A percentile compares a stretch with the other conserved stretches of the same genome.
Conservation (phyloP, 2,888 invertebrate species). For the Parnassius mnemosyne region DNA sequence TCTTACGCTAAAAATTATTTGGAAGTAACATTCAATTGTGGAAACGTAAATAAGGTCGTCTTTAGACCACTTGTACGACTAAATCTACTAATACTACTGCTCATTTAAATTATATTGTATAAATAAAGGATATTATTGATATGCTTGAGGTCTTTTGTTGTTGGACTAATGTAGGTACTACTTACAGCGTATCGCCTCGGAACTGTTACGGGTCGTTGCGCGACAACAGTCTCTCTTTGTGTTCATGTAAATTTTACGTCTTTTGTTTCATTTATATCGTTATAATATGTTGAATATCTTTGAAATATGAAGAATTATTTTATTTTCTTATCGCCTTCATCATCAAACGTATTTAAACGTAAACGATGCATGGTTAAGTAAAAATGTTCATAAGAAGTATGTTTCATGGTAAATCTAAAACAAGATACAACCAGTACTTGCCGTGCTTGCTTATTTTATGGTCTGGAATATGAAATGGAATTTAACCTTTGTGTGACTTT, state of each 20-base stretch:
- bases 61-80: not conserved
- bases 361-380: too few species aligned
- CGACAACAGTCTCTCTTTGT: slow-evolving; percentile 18
- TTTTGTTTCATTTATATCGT: slow-evolving; percentile 13
- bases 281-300: not conserved
- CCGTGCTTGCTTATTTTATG: too few species aligned
- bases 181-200: slow-evolving; percentile 2
- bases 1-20: too few species aligned
- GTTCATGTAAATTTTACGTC: slow-evolving; percentile 10
- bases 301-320: not conserved
- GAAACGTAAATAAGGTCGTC: not conserved
- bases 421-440: too few species aligned
- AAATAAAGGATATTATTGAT: slow-evolving; percentile 10
- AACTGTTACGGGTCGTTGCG: slow-evolving; percentile 14
- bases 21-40: too few species aligned
- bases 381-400: too few species aligned
- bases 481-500: too few species aligned
- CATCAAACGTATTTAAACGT: not conserved
- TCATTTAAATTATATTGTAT: slow-evolving; percentile 3
- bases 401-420: too few species aligned
- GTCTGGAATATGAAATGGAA: too few species aligned
- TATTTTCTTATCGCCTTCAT: not conserved
- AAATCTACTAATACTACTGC: slow-evolving; percentile 4
- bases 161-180: not conserved
- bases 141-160: slow-evolving; percentile 15